A percentile compares a stretch with the other conserved stretches of the same genome.
These are phyloP conservation scores for Sinocyclocheilus maitianheensis DNA, from an alignment of 2,113 vertebrate genomes.

Conservation along the genomic window DNA sequence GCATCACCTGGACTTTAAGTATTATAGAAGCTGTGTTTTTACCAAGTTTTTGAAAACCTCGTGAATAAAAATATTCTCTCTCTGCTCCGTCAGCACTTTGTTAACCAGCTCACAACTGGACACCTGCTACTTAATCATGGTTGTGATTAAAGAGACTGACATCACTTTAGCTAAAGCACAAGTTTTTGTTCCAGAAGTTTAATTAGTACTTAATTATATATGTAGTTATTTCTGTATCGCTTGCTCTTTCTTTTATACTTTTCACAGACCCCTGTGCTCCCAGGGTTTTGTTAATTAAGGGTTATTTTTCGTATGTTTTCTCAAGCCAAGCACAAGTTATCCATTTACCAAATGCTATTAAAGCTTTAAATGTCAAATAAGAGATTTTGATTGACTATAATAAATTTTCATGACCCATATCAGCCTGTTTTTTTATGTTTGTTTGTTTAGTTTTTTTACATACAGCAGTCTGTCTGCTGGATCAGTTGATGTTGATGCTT, in stretches of 20 bases:
- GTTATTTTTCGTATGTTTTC: not conserved
- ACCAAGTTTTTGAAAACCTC: not conserved
- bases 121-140: not conserved
- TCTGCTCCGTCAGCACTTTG: not conserved
- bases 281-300: conserved; percentile 6
- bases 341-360: conserved; percentile 9
- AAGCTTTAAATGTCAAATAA: conserved; percentile 28
- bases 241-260: not conserved
- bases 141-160: conserved; percentile 7
- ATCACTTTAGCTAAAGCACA: conserved; percentile 36
- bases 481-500: conserved; percentile 14
- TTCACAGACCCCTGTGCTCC: not conserved
- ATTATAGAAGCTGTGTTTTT: conserved; percentile 21
- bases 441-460: not conserved
- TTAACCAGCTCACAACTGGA: not conserved
- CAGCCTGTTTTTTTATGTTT: not conserved
- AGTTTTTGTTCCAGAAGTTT: not conserved
- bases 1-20: not conserved
- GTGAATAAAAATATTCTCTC: not conserved
- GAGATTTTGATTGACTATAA: conserved; percentile 16
- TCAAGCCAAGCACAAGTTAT: conserved; percentile 36
- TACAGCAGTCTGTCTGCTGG: not conserved
- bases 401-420: conserved; percentile 2
- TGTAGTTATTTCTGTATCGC: not conserved
- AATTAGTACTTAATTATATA: too few species aligned